A percentile compares a stretch with the other conserved stretches of the same genome.
Conservation (phyloP, 2,113 vertebrate genomes). For the Genyomyrus donnyi region DNA sequence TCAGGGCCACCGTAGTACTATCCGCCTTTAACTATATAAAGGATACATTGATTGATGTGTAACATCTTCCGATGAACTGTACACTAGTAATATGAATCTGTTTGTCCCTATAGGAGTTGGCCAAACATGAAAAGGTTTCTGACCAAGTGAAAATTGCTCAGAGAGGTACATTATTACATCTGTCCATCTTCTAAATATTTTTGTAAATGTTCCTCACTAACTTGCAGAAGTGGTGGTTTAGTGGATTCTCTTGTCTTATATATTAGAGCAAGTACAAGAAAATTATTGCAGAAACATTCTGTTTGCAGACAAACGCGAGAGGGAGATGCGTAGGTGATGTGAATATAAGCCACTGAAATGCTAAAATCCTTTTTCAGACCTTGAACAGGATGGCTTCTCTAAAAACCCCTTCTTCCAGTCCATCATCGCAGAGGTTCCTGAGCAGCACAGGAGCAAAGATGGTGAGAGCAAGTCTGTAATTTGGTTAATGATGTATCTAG, state of each 20-base stretch:
- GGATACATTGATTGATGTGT: neutral
- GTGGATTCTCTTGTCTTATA: neutral
- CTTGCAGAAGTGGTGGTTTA: neutral
- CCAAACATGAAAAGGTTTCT: conserved; percentile 49
- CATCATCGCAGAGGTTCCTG: conserved; percentile 60
- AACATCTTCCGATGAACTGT: neutral
- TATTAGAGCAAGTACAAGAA: neutral
- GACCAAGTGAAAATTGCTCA: conserved; percentile 54
- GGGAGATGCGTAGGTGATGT: neutral
- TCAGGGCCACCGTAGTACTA: too few species aligned
- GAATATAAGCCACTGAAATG: neutral
- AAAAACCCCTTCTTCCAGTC: conserved; percentile 62
- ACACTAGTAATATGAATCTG: neutral
- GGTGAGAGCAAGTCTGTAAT: conserved; percentile 37
- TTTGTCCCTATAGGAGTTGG: conserved; percentile 51
- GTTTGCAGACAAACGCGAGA: neutral
- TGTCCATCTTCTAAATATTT: neutral
- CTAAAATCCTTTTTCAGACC: conserved; percentile 38
- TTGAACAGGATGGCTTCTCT: conserved; percentile 64
- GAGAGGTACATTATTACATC: conserved; percentile 44
- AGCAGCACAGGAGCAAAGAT: conserved; percentile 49
- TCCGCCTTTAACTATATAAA: neutral
- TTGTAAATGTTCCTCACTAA: neutral
- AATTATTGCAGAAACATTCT: neutral
- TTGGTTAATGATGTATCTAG: neutral